phyloP scores from a whole-genome alignment of 1,140 invertebrate genomes.

The Drosophila nannoptera region DNA sequence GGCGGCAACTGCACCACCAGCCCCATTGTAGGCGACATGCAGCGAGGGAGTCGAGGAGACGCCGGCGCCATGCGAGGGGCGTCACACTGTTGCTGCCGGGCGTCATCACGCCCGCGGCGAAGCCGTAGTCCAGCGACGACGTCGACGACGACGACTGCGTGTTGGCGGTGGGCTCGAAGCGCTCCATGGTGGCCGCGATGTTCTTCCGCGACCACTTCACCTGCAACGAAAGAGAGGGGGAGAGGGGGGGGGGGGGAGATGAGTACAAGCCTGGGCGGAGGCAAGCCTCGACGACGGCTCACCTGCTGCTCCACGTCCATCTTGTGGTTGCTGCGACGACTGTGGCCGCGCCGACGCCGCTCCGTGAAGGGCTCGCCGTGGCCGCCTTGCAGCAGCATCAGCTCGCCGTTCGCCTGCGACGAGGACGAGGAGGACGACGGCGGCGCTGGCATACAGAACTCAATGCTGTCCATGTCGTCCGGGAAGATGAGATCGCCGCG shows the following conservation, averaged over 20 bases:
- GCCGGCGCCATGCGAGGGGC: slow-evolving; percentile 53
- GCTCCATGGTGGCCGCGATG: slow-evolving; percentile 82
- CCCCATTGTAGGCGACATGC: slow-evolving; percentile 64
- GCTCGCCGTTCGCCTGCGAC: slow-evolving; percentile 63
- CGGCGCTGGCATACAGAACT: slow-evolving; percentile 72
- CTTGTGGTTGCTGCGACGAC: slow-evolving; percentile 74
- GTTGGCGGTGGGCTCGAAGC: slow-evolving; percentile 80
- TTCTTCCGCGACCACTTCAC: slow-evolving; percentile 81
- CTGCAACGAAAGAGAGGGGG: slow-evolving; percentile 31
- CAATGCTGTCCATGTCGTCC: slow-evolving; percentile 76
- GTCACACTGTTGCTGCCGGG: slow-evolving; percentile 61
- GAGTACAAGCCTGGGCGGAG: no score
- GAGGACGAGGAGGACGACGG: slow-evolving; percentile 52
- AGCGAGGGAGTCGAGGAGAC: slow-evolving; percentile 59
- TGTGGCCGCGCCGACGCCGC: slow-evolving; percentile 66
- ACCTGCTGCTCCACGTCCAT: slow-evolving; percentile 78
- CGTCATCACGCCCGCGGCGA: slow-evolving; percentile 72
- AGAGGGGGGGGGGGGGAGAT: no score
- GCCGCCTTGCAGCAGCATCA: slow-evolving; percentile 56
- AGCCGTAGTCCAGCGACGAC: slow-evolving; percentile 73
- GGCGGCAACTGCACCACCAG: slow-evolving; percentile 14
- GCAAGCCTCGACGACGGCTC: no score
- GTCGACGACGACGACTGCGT: slow-evolving; percentile 68
- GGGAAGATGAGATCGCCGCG: slow-evolving; percentile 70
- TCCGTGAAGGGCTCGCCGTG: slow-evolving; percentile 72